Evolutionary conservation across 64 coral and sea anemone genomes (phyloP), one percentile per base, ranked within the genome.

Genomic region (Stichodactyla helianthus): DNA sequence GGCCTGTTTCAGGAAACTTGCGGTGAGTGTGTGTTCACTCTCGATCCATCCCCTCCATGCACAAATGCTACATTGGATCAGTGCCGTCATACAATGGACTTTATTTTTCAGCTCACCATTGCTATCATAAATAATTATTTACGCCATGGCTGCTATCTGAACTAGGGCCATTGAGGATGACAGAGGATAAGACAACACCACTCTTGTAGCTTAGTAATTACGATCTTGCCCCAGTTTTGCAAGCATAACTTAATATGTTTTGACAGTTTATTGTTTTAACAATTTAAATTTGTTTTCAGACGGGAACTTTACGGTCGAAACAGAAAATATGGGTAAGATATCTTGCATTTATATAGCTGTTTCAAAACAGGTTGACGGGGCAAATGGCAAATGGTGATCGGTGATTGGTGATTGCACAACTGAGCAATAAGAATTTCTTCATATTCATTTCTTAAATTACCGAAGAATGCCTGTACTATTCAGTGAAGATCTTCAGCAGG

Each of bases 1-100:
- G 95, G 86, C 95, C 95, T 26, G 89, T 97, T 91, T 97, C 95
- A 80, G 78, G 91, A 86, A 86, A 93, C 50, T 74, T 97, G 86
- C 91, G 91, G 95, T 97, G 88, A 92, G 91, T 92, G 83, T 53
- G 27, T n/a, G 13, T 81, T 81, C 52, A 54, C 35, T 52, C 78
- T 50, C 35, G 50, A 22, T 20, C 35, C 50, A 52, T 54, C 78
- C 35, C 78, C 6, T 20, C 35, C 50, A 52, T 54, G n/a, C 78
- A 81, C 17, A 19, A 52, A 81, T 52, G 14, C 78, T 7, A 23
- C 78, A 14, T 52, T 53, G 52, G 78, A 81, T 53, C 16, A 22
- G 50, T 22, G 53, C 19, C 20, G 26, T 35, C 7, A 63, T 23
- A 35, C 55, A 84, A 44, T 2, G 35, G 54, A 51, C 53, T 60